Percentiles rank a stretch among this genome's conserved stretches.
Evolutionary conservation across 1,140 invertebrate genomes (phyloP).

Genomic region (Musca domestica): DNA sequence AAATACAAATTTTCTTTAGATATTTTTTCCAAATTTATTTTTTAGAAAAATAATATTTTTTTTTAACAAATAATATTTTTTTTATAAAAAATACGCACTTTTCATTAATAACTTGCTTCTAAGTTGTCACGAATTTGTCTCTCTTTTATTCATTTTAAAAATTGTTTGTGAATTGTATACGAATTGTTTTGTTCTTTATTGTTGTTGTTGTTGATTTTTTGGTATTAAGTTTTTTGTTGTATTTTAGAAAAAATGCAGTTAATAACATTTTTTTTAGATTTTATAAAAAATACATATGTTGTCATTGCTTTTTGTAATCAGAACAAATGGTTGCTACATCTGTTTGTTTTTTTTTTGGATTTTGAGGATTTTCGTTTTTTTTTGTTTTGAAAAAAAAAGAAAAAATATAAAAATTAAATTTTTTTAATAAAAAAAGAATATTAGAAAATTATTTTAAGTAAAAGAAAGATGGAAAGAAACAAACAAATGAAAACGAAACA

Average conservation of each 20-base stretch:
- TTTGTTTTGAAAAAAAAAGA: conserved; percentile 3
- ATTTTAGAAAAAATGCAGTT: background rate
- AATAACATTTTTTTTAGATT: background rate
- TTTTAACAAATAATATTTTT: no score
- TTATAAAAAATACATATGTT: conserved; percentile 24
- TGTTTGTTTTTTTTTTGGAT: no score
- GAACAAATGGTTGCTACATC: conserved; percentile 20
- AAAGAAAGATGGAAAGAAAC: background rate
- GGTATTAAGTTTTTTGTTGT: background rate
- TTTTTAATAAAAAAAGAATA: background rate
- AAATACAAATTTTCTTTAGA: no score
- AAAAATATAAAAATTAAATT: background rate
- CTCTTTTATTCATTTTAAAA: no score
- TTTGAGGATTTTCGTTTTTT: background rate
- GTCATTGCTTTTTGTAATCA: conserved; percentile 22
- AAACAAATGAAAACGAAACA: background rate
- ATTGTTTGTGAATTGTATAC: no score
- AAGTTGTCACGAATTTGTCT: no score
- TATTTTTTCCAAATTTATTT: no score
- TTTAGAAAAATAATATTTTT: no score
- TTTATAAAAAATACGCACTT: no score
- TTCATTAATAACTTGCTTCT: no score
- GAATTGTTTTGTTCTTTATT: background rate
- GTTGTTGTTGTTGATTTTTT: background rate
- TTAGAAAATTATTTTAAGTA: background rate